A percentile compares a stretch with the other conserved stretches of the same genome.
Evolutionary conservation across 2,797 vertebrate species (phyloP).

Genomic region (Pantherophis vulpinus): DNA sequence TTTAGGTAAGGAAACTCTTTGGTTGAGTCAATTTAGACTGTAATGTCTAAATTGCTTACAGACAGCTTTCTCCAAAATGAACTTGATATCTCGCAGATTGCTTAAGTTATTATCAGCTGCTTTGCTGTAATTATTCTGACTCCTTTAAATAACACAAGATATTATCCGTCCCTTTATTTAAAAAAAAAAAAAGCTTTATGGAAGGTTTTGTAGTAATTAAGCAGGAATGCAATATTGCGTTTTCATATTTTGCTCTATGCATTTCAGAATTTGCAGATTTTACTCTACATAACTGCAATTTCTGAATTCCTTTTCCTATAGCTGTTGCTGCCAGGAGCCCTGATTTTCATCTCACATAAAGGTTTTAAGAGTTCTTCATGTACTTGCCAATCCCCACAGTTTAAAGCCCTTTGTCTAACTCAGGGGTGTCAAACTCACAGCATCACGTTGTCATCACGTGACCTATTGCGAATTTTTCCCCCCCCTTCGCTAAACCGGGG

Average conservation of each 20-base stretch:
- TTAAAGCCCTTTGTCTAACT: not conserved
- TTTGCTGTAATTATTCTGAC: not conserved
- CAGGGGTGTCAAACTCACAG: no score
- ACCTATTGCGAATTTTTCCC: fast-evolving
- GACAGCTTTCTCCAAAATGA: not conserved
- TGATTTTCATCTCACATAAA: not conserved
- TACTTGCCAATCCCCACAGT: not conserved
- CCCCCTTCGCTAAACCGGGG: no score
- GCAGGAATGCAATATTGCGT: not conserved
- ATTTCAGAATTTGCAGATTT: not conserved
- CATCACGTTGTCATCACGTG: no score
- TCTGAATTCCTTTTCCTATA: not conserved
- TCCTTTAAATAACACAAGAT: not conserved
- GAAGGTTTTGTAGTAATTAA: not conserved
- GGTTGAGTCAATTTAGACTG: not conserved
- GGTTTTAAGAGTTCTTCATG: not conserved
- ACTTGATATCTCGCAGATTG: not conserved
- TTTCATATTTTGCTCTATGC: not conserved
- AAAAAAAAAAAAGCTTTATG: not conserved
- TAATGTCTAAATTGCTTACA: not conserved
- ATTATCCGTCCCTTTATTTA: not conserved
- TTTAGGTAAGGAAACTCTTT: slow-evolving; percentile 80
- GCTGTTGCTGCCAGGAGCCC: not conserved
- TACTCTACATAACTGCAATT: not conserved
- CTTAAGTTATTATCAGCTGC: not conserved